phyloP scores from a whole-genome alignment of 1,140 invertebrate genomes.

The Chironomus tepperi region DNA sequence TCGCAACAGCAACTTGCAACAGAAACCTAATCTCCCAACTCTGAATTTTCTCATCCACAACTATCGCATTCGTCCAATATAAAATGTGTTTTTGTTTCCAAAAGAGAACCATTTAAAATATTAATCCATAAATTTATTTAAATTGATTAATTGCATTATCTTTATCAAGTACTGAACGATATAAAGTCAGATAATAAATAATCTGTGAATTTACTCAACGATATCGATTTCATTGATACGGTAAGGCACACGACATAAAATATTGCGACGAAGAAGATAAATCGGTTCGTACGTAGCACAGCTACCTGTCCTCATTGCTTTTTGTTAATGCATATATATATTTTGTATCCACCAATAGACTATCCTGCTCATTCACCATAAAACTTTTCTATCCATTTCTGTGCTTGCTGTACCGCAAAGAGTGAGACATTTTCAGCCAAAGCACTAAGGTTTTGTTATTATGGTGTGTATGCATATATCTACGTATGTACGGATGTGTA shows the following conservation, averaged over 20 bases:
- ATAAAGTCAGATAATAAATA: background rate
- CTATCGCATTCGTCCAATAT: no score
- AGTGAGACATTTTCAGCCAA: background rate
- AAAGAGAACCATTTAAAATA: background rate
- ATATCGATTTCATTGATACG: background rate
- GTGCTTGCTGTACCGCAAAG: background rate
- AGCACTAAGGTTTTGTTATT: background rate
- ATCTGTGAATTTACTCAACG: background rate
- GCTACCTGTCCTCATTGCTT: no score
- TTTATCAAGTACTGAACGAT: background rate
- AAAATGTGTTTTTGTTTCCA: no score
- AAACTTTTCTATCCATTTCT: background rate
- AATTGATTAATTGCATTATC: background rate
- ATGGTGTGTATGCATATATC: background rate
- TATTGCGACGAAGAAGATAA: background rate
- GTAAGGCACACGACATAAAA: background rate
- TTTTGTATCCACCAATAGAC: no score
- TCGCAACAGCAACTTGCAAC: no score
- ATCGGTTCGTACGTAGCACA: background rate
- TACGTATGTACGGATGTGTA: no score
- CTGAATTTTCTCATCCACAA: no score
- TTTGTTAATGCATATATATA: no score
- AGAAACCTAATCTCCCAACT: no score
- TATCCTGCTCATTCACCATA: background rate
- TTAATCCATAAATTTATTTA: constrained; percentile 15